Base-by-base conservation (phyloP, 2,888 invertebrate species). In the Spialia ferax region DNA sequence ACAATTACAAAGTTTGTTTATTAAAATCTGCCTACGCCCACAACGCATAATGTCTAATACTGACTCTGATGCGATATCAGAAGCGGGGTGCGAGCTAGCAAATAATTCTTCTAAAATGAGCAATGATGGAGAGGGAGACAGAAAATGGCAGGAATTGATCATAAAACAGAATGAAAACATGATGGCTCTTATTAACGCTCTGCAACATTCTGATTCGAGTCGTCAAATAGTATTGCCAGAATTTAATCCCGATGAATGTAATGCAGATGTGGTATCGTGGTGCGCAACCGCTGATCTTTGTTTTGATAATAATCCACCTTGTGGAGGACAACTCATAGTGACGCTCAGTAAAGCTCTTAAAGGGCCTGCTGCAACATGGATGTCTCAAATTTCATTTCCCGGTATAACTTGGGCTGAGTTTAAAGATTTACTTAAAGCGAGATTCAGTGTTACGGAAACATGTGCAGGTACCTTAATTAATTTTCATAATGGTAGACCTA, bases 341-440 rank as follows among this genome's bases (percentile, higher is more conserved):
- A 61, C 60, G 2, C 42, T 71, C 2, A 71, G 71, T 42, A 69
- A 63, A 52, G 69, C 69, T 0, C 56, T 71, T 1, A 71, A 66
- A 54, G 69, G 71, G 5, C 56, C 20, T 11, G 69, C 71, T 65
- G 71, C 73, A 0, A 64, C 55, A 4, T 71, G 69, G 69, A 50
- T 72, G 26, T 69, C 72, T 2, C 69, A 70, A 50, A 52, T 72
- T 42, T 42, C 64, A 8, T 69, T 63, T 32, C 56, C 57, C 8
- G 55, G 50, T 2, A 71, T 70, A 23, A 69, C 66, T 10, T 72
- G 72, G 69, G 5, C 2, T 0, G 64, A 69, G 20, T 70, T 71
- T 22, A 71, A 70, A 32, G 32, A 55, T 7, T 42, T 68, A 13
- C 69, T 70, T n/a, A 42, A 63, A 1, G 22, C 67, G 10, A 55